Base-by-base conservation (phyloP, 2,113 vertebrate genomes). In the Heterotilapia buettikoferi region DNA sequence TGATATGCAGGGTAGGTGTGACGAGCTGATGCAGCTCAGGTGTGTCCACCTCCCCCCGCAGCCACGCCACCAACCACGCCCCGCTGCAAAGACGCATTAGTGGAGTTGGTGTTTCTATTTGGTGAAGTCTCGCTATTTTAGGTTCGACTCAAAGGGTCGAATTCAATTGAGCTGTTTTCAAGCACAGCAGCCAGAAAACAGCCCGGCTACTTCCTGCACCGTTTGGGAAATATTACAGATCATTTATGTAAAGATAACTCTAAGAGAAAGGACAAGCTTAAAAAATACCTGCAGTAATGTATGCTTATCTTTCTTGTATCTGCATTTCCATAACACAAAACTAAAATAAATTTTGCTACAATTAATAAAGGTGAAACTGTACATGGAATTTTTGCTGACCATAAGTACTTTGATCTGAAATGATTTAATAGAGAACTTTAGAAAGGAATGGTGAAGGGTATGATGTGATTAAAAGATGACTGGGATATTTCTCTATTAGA, bases 31-130 rank as follows among this genome's bases (percentile, higher is more conserved):
- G 18, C 2, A 63, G 59, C 9, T 36, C 31, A 36, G 16, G 59
- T 11, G 59, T 36, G 59, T 36, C 59, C 18, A 11, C 59, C 18
- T 0, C 31, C 59, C 18, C 29, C 16, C 1, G 9, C 29, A 63
- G 29, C 29, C 0, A 19, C 3, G 3, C 1, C 5, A 0, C 59
- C 0, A 3, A 0, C 16, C 5, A 33, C 5, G 29, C 2, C 16
- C 59, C 0, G 3, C 16, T 11, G 18, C 1, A 63, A 63, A 63
- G 9, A 1, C 3, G 6, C 18, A 71, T 43, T 71, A 43, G 13
- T 6, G n/a, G 38, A 43, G 36, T 6, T 13, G 66, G n/a, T 9
- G 36, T 71, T 6, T 3, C 36, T 43, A 71, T 71, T 43, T 71
- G 66, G 1, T 43, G 12, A 71, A 43, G 66, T 71, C 7, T 56